Evolutionary conservation across 2,113 vertebrate genomes (phyloP), one percentile per base, ranked within the genome.

Genomic region (Coptodon rendalli): DNA sequence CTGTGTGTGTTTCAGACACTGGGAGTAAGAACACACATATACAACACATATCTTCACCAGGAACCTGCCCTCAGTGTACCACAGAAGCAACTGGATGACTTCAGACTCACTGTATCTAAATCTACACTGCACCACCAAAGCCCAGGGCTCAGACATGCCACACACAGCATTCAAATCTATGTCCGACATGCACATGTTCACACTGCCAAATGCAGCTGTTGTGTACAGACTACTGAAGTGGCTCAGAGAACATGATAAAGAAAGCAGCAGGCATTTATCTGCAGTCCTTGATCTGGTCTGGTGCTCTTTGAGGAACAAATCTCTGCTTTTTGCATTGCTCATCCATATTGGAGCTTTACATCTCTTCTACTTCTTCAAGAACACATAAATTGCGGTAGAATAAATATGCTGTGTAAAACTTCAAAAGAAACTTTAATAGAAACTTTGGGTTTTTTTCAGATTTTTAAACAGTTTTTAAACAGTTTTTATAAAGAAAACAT

Each of bases 181-280:
- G 85, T 89, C 86, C 83, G 27, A 91, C 85, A 57, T 80, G 52
- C 86, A 89, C 91, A 89, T 83, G 89, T 81, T 92, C 88, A 81
- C 86, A 7, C 87, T 76, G 92, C 73, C 85, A 87, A 90, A 86
- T 22, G 89, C 95, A 95, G 95, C 95, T 95, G 94, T 91, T 91
- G 89, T 68, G 43, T 22, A 50, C 52, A 38, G 86, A 88, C 90
- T 87, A 86, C 91, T 84, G 88, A 92, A 89, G 85, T 80, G 79
- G 84, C 89, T 86, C 87, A 34, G 53, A 80, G 40, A 85, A 81
- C 78, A 83, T 38, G 89, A 86, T 78, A 83, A 83, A 86, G 54
- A 89, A 36, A 80, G 81, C 16, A 53, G 54, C 80, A 43, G 61
- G 61, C 22, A 40, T 83, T 81, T 57, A 68, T 17, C 52, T 38